Base-by-base conservation (phyloP, 2,113 vertebrate genomes). In the Spermophilus dauricus region DNA sequence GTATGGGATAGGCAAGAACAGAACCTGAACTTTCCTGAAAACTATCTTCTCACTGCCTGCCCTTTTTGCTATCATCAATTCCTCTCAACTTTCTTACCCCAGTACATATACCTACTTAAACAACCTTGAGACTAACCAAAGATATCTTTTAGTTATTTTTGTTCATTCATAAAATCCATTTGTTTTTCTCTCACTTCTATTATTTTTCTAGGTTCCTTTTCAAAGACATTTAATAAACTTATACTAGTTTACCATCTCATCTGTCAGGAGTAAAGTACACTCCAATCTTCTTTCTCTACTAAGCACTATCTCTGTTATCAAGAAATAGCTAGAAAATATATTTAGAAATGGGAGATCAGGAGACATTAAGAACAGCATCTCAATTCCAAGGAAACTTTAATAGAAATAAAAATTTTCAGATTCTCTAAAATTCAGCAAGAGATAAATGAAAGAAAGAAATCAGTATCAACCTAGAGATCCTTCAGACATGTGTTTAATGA, bases 331-430 rank as follows among this genome's bases (percentile, higher is more conserved):
- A 86, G 91, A 77, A 37, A 51, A 77, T 72, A 39, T 67, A 39
- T 45, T 78, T 58, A 61, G 67, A 95, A 94, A 45, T 39, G 13
- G 10, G 11, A 83, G 18, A 78, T 86, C 24, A 95, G 45, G 39
- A 89, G 24, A 92, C 92, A 86, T 72, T 61, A 89, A 69, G 51
- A 69, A 30, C 3, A 89, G 53, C 48, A 14, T 78, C 9, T 78
- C 94, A 34, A 80, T 97, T 89, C 42, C 77, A 45, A 96, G 85
- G 91, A 89, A 93, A 72, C 18, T 37, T 90, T 77, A 58, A 45
- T 72, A 53, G 51, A 80, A 92, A 86, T 76, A 69, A 92, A 45
- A 65, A 73, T 78, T 18, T 89, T 95, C 14, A 37, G 61, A 86
- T 92, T 95, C 67, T 92, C 28, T 8, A 65, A 96, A 82, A 34